Percentiles rank a stretch among this genome's conserved stretches.
These are phyloP conservation scores for Microplitis demolitor DNA, from an alignment of 1,140 invertebrate genomes.

Conservation along the genomic window DNA sequence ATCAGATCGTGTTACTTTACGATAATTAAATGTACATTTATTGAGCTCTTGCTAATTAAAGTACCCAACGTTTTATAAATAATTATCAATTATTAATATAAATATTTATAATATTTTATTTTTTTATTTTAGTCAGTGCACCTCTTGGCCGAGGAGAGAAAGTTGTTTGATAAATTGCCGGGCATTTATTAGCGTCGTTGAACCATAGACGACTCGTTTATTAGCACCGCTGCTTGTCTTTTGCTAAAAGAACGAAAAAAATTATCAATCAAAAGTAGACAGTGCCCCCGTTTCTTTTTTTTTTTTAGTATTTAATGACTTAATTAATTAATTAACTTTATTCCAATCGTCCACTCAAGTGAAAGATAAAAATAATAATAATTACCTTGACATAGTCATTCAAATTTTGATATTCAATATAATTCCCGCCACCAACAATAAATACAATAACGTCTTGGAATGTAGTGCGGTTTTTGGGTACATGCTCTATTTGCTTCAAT, in stretches of 20 bases:
- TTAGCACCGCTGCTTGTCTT: conserved; percentile 72
- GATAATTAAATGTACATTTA: not conserved
- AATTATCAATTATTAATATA: conserved; percentile 18
- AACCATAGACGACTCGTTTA: conserved; percentile 92
- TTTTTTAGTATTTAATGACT: not conserved
- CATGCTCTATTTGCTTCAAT: conserved; percentile 72
- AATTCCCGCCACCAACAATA: conserved; percentile 97
- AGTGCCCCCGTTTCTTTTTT: not conserved
- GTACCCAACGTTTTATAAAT: not conserved
- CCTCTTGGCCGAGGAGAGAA: conserved; percentile 74
- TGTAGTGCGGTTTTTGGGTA: conserved; percentile 69
- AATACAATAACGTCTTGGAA: conserved; percentile 95
- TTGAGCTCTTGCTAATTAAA: not conserved
- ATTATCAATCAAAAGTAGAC: not conserved
- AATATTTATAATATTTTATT: conserved; percentile 17
- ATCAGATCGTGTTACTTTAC: not conserved
- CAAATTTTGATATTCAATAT: conserved; percentile 99
- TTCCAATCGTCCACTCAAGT: too few species aligned
- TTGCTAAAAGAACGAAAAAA: conserved; percentile 60
- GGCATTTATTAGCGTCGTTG: conserved; percentile 90
- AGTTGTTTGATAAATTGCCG: conserved; percentile 92
- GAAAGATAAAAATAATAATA: not conserved
- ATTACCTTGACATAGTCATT: conserved; percentile 88
- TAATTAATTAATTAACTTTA: conserved; percentile 16
- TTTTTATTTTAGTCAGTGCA: conserved; percentile 60